phyloP scores from a whole-genome alignment of 2,888 invertebrate genomes.

The Nomada fucata region DNA sequence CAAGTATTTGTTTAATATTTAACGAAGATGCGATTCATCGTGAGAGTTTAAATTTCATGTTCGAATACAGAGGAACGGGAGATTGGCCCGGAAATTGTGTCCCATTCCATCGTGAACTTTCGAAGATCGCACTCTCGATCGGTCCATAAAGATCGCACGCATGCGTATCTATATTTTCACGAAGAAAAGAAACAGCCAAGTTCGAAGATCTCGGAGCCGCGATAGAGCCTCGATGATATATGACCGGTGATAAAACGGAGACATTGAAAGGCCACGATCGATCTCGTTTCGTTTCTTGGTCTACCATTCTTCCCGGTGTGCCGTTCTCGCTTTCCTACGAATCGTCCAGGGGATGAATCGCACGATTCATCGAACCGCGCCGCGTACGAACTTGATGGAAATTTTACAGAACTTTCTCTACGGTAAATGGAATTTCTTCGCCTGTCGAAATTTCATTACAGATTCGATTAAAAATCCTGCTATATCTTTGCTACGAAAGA shows the following conservation, averaged over 20 bases:
- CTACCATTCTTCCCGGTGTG: conserved; percentile 67
- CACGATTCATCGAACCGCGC: conserved; percentile 69
- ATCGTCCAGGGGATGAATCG: conserved; percentile 65
- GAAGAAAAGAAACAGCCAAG: conserved; percentile 62
- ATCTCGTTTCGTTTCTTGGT: conserved; percentile 73
- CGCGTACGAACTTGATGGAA: conserved; percentile 44
- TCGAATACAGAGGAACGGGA: conserved; percentile 1
- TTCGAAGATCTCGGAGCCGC: conserved; percentile 77
- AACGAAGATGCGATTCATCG: neutral
- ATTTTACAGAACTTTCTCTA: neutral
- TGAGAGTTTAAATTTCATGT: neutral
- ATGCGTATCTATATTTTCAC: conserved; percentile 46
- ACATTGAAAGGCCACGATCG: conserved; percentile 81
- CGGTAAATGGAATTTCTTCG: neutral
- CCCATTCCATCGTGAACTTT: conserved; percentile 68
- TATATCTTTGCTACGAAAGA: no score
- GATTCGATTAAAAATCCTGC: neutral
- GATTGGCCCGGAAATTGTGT: conserved; percentile 77
- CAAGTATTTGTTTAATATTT: neutral
- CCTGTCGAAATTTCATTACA: neutral
- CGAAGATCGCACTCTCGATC: conserved; percentile 71
- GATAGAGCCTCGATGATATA: conserved; percentile 83
- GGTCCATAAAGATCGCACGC: conserved; percentile 59
- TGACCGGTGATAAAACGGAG: conserved; percentile 82
- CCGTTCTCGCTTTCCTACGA: conserved; percentile 42